Evolutionary conservation across 2,888 invertebrate species (phyloP).

Genomic region (Drosophila mulleri): DNA sequence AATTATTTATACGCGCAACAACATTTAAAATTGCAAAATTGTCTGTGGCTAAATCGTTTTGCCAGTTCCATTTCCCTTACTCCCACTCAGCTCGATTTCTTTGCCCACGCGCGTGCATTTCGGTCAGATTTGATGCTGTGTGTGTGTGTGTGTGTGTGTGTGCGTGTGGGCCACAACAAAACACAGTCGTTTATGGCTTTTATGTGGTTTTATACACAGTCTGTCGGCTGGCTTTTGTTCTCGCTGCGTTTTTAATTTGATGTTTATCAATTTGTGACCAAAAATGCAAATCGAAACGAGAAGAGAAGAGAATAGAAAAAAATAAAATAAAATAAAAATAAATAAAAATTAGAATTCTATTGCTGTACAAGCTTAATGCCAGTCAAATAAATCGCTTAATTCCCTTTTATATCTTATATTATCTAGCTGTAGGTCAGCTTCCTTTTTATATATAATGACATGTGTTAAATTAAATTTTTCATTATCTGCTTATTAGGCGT

Average conservation of each 20-base stretch:
- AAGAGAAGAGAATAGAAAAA: background rate
- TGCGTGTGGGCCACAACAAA: slow-evolving; percentile 46
- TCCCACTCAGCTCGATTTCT: slow-evolving; percentile 9
- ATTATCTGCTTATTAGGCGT: slow-evolving; percentile 70
- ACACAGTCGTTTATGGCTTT: slow-evolving; percentile 72
- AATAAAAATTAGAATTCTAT: background rate
- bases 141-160: slow-evolving; percentile 3
- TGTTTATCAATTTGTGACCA: slow-evolving; percentile 61
- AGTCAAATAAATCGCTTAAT: background rate
- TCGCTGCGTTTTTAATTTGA: slow-evolving; percentile 70
- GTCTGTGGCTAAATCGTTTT: slow-evolving; percentile 77
- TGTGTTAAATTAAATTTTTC: slow-evolving; percentile 50
- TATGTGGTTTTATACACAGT: slow-evolving; percentile 70
- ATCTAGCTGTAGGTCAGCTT: no score
- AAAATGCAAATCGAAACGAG: background rate
- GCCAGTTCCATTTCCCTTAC: slow-evolving; percentile 3
- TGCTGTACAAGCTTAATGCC: no score
- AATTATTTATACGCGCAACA: slow-evolving; percentile 70
- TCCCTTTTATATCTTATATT: no score
- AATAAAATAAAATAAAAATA: background rate
- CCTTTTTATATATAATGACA: slow-evolving; percentile 14
- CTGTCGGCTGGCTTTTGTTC: slow-evolving; percentile 36
- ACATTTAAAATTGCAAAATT: slow-evolving; percentile 78
- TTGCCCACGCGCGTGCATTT: slow-evolving; percentile 27
- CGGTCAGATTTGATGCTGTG: slow-evolving; percentile 45